These are phyloP conservation scores for Xiphophorus birchmanni DNA, from an alignment of 2,797 vertebrate species.

Conservation along the genomic window DNA sequence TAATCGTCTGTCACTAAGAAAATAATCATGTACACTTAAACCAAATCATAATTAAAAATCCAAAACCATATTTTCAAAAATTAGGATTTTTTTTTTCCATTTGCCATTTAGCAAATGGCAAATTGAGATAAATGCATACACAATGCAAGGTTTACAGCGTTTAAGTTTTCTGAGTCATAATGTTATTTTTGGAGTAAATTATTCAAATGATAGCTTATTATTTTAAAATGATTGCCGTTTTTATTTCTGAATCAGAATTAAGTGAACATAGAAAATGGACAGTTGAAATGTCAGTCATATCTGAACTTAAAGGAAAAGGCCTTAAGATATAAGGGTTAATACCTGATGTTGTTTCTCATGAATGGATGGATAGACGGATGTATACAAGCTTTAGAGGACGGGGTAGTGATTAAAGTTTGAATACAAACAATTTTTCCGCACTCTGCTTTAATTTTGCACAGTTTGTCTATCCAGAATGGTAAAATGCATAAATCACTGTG, in stretches of 20 bases:
- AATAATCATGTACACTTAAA: background rate
- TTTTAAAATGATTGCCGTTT: background rate
- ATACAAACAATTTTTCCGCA: background rate
- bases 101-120: too few relatives aligned
- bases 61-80: background rate
- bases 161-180: background rate
- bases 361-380: background rate
- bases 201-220: background rate
- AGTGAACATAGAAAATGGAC: background rate
- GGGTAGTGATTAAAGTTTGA: background rate
- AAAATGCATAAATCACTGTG: background rate
- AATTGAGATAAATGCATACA: too few relatives aligned
- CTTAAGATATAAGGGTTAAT: background rate
- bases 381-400: background rate
- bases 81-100: background rate
- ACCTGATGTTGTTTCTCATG: background rate
- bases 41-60: background rate
- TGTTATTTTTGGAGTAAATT: background rate
- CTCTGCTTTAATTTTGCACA: background rate
- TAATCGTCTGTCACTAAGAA: background rate
- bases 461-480: background rate
- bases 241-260: background rate
- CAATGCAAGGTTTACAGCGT: too few relatives aligned
- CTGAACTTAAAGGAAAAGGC: background rate
- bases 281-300: background rate